Evolutionary conservation across 2,797 vertebrate species (phyloP).

Genomic region (Atherinosoma microstoma): DNA sequence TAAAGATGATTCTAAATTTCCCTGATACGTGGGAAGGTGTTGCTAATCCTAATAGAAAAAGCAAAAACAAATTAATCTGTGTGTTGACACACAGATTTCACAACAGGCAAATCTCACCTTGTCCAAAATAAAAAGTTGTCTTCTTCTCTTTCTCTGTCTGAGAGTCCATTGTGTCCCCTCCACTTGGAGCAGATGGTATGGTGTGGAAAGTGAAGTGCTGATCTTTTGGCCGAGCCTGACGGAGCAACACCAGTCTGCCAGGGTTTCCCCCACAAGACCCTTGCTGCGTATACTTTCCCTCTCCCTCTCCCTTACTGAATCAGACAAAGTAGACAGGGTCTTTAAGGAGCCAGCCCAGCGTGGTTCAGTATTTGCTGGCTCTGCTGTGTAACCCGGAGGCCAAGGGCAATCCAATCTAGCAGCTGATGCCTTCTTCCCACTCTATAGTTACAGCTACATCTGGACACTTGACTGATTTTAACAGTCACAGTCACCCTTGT

Average conservation of each 20-base stretch:
- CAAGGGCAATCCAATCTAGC: slow-evolving; percentile 82
- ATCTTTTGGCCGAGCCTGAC: slow-evolving; percentile 92
- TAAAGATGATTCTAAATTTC: slow-evolving; percentile 60
- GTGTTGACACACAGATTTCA: slow-evolving; percentile 51
- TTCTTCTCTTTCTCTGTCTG: slow-evolving; percentile 63
- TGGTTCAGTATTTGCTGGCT: slow-evolving; percentile 79
- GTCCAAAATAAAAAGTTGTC: slow-evolving; percentile 49
- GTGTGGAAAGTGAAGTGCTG: slow-evolving; percentile 88
- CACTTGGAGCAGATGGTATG: slow-evolving; percentile 93
- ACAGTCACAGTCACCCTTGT: slow-evolving; percentile 61
- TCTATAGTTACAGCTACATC: slow-evolving; percentile 77
- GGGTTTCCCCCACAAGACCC: slow-evolving; percentile 85
- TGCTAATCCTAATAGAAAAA: slow-evolving; percentile 61
- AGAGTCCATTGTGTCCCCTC: slow-evolving; percentile 80
- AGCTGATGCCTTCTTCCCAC: slow-evolving; percentile 80
- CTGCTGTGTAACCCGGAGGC: slow-evolving; percentile 76
- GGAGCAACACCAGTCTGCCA: slow-evolving; percentile 92
- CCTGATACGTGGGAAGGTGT: slow-evolving; percentile 43
- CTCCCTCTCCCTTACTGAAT: slow-evolving; percentile 81
- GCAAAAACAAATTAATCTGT: slow-evolving; percentile 68
- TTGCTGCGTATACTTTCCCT: slow-evolving; percentile 74
- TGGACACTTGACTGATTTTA: slow-evolving; percentile 82
- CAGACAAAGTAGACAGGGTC: slow-evolving; percentile 80
- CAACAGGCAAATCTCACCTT: slow-evolving; percentile 65
- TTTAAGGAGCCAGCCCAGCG: slow-evolving; percentile 80